Evolutionary conservation across 2,888 invertebrate genomes (phyloP).

Genomic region (Thalpophila matura): DNA sequence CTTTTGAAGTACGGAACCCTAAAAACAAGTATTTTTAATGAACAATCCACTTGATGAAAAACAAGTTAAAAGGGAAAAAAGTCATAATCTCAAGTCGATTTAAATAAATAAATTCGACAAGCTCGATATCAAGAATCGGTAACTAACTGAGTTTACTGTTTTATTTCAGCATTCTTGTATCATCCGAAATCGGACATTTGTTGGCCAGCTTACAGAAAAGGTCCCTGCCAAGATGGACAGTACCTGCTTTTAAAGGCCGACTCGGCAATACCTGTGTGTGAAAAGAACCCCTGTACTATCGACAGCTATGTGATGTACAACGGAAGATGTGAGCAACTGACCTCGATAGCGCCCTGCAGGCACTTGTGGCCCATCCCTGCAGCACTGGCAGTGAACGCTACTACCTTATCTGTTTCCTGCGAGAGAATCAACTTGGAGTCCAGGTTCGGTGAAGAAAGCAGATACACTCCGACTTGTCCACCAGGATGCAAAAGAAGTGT

Average conservation of each 20-base stretch:
- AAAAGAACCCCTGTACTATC: constrained; percentile 90
- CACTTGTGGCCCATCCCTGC: constrained; percentile 72
- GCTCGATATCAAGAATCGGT: too few relatives aligned
- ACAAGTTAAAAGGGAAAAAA: too few relatives aligned
- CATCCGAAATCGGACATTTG: constrained; percentile 92
- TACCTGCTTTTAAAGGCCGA: constrained; percentile 89
- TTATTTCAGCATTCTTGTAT: constrained; percentile 89
- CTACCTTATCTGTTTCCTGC: constrained; percentile 91
- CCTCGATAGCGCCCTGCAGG: constrained; percentile 82
- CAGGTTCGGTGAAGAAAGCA: constrained; percentile 70
- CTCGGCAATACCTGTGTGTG: constrained; percentile 91
- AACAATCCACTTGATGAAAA: too few relatives aligned
- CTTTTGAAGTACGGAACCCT: too few relatives aligned
- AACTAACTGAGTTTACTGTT: not conserved
- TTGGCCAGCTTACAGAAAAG: constrained; percentile 91
- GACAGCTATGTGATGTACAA: constrained; percentile 88
- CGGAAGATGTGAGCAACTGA: constrained; percentile 84
- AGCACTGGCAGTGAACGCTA: constrained; percentile 91
- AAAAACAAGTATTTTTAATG: too few relatives aligned
- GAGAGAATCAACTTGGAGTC: constrained; percentile 73
- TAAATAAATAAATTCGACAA: too few relatives aligned
- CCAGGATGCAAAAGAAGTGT: constrained; percentile 79
- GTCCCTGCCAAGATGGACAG: constrained; percentile 91
- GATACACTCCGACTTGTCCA: constrained; percentile 62
- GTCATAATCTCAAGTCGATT: too few relatives aligned